Evolutionary conservation across 2,113 vertebrate species (phyloP).

Genomic region (Poeciliopsis occidentalis): DNA sequence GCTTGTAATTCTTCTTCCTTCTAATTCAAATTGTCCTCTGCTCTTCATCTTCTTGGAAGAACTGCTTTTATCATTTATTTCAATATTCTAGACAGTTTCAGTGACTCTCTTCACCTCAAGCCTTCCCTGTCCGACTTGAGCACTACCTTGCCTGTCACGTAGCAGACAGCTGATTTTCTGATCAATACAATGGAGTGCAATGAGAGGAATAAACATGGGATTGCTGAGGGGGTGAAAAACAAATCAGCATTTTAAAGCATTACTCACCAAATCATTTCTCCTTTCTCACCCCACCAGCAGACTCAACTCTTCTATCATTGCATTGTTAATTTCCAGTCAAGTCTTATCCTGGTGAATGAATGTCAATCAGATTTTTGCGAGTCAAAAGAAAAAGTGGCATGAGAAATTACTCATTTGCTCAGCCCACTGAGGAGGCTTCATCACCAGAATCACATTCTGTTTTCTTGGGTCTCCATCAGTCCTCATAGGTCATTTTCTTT

Average conservation of each 20-base stretch:
- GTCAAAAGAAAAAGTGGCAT: constrained; percentile 8
- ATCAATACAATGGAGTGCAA: constrained; percentile 59
- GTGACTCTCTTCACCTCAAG: constrained; percentile 46
- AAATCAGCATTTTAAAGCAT: constrained; percentile 43
- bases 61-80: constrained; percentile 72
- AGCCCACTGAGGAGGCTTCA: constrained; percentile 19
- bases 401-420: constrained; percentile 17
- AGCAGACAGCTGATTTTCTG: constrained; percentile 60
- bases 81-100: constrained; percentile 51
- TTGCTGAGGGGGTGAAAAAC: constrained; percentile 3
- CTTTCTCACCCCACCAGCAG: constrained; percentile 26
- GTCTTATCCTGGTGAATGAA: constrained; percentile 40
- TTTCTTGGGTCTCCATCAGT: constrained; percentile 24
- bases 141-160: constrained; percentile 50
- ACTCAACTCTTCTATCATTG: constrained; percentile 31
- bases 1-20: constrained; percentile 38
- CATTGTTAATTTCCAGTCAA: constrained; percentile 54
- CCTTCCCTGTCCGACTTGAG: constrained; percentile 33
- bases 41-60: constrained; percentile 25
- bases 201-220: constrained; percentile 40
- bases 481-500: constrained; percentile 47
- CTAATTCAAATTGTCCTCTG: constrained; percentile 19
- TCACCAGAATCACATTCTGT: constrained; percentile 16
- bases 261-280: constrained; percentile 40
- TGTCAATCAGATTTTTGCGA: constrained; percentile 34